Evolutionary conservation across 2,113 vertebrate species (phyloP).

Genomic region (Lynx canadensis): DNA sequence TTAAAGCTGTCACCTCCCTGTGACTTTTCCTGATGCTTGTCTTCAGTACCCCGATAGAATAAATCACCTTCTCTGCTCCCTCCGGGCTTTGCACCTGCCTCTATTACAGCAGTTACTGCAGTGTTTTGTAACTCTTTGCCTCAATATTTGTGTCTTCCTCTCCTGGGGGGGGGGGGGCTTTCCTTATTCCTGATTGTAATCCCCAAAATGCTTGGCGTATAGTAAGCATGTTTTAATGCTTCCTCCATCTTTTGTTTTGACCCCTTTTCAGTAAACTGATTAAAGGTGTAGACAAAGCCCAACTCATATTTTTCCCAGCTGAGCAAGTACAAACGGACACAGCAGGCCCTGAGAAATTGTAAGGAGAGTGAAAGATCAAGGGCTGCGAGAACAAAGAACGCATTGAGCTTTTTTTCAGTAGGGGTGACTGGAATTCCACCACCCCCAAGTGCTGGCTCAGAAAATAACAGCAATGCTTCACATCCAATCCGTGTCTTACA

Average conservation of each 20-base stretch:
- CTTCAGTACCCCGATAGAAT: not conserved
- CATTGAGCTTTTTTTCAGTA: constrained; percentile 47
- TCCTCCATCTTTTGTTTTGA: constrained; percentile 5
- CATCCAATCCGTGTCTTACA: constrained; percentile 4
- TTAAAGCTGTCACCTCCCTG: not conserved
- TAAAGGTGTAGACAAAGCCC: constrained; percentile 47
- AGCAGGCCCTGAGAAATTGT: constrained; percentile 40
- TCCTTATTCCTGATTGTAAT: not conserved
- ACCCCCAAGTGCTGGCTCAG: constrained; percentile 53
- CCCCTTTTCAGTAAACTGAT: not conserved
- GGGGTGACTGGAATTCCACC: not conserved
- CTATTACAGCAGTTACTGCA: not conserved
- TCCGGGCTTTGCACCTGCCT: not conserved
- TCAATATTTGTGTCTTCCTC: not conserved
- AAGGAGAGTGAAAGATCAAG: constrained; percentile 61
- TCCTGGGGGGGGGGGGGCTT: not conserved
- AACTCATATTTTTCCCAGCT: not conserved
- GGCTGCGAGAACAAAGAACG: constrained; percentile 54
- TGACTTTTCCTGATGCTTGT: not conserved
- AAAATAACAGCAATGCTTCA: constrained; percentile 59
- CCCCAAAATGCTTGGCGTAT: not conserved
- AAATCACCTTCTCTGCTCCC: not conserved
- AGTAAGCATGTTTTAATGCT: not conserved
- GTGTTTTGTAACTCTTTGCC: not conserved
- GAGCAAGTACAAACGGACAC: constrained; percentile 15